Conservation (phyloP, 2,113 vertebrate genomes). For the Thalassoma bifasciatum region DNA sequence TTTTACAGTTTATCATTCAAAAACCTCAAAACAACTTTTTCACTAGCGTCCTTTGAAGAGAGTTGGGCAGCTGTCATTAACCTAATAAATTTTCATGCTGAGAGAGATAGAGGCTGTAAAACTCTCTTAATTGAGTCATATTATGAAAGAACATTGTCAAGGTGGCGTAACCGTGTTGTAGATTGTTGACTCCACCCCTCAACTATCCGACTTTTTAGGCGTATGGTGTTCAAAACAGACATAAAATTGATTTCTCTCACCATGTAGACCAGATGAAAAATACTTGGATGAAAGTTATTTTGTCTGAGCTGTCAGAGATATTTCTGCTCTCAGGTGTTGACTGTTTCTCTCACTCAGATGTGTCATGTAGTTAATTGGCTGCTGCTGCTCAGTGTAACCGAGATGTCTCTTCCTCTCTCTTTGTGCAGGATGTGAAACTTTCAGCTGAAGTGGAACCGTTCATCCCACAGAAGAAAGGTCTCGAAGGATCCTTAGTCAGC, state of each 20-base stretch:
- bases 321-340: background rate
- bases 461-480: constrained; percentile 96
- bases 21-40: background rate
- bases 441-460: constrained; percentile 98
- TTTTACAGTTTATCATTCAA: background rate
- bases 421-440: constrained; percentile 93
- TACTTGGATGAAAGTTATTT: background rate
- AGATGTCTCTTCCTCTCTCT: constrained; percentile 19
- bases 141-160: background rate
- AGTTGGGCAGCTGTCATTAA: background rate
- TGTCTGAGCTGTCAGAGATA: background rate
- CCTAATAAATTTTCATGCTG: background rate
- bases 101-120: background rate
- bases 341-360: background rate
- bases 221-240: background rate
- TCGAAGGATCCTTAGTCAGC: constrained; percentile 90
- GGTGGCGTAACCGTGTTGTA: background rate
- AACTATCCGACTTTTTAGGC: background rate
- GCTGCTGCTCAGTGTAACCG: background rate
- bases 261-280: background rate
- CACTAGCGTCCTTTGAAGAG: background rate
- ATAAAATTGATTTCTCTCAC: background rate
- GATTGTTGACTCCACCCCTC: background rate
- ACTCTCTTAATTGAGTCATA: background rate
- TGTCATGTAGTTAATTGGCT: constrained; percentile 3